Evolutionary conservation across 2,113 vertebrate species (phyloP).

Genomic region (Pachyramphus minor): DNA sequence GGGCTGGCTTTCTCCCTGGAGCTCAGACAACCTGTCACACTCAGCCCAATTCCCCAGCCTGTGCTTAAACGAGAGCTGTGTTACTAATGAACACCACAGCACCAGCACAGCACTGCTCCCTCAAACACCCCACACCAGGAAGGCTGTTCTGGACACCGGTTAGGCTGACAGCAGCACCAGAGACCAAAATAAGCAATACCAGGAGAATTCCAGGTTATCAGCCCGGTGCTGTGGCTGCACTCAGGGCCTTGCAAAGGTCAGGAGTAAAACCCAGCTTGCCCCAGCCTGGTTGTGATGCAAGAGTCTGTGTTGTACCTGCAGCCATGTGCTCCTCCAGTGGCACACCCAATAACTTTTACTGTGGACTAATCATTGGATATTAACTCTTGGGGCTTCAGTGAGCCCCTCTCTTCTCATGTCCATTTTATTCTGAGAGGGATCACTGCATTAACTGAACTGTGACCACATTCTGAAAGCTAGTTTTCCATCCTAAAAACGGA

Average conservation of each 20-base stretch:
- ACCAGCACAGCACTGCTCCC: not conserved
- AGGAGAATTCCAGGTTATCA: not conserved
- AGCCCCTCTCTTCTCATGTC: not conserved
- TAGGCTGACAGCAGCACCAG: accelerated
- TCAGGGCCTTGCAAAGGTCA: not conserved
- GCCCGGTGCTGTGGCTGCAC: not conserved
- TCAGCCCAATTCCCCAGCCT: not conserved
- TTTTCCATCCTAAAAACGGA: not conserved
- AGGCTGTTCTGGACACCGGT: not conserved
- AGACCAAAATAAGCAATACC: not conserved
- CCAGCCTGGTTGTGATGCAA: not conserved
- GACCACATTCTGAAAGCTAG: not conserved
- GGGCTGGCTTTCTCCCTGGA: not conserved
- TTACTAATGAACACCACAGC: not conserved
- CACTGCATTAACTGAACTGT: not conserved
- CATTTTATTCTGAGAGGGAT: not conserved
- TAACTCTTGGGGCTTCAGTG: not conserved
- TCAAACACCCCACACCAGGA: not conserved
- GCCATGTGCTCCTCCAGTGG: not conserved
- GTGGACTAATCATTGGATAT: not conserved
- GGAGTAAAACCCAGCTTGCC: not conserved
- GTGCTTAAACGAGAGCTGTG: not conserved
- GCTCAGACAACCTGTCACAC: not conserved
- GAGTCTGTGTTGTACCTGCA: not conserved
- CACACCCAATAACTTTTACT: not conserved